Base-by-base conservation (phyloP, 2,797 vertebrate species). In the Coreius guichenoti region DNA sequence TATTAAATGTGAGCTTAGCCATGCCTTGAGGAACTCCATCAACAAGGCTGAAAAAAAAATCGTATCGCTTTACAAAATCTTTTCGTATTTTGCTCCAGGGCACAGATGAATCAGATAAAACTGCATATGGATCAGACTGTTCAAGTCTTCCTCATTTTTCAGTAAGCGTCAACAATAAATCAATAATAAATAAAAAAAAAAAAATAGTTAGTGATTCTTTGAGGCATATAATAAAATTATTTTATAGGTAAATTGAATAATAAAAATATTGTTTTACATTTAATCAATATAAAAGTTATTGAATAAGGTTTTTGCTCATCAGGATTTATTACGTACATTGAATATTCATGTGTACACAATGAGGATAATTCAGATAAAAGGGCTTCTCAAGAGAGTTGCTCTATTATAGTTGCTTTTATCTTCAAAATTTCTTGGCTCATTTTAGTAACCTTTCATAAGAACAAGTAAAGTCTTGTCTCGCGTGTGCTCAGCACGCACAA, bases 31-130 rank as follows among this genome's bases (percentile, higher is more conserved):
- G 12, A n/a, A 4, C 11, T 77, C 14, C n/a, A 5, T 67, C 58
- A 84, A 31, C 1, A 56, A 19, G 29, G 36, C 47, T 26, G 23
- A n/a, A 68, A 69, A 26, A 26, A 16, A n/a, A 54, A 29, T 63
- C 0, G 0, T 63, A 16, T 63, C 5, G 3, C 29, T 65, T 63
- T 8, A 16, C 13, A 31, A 31, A 65, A 36, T 47, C 3, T 61
- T 63, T 63, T 45, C 2, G 0, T 63, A 43, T 29, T 79, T 33
- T 79, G n/a, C 23, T 6, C 4, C 2, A 51, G 45, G 26, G 8
- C 72, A 65, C 58, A 13, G 54, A 63, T 63, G 31, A 63, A 45
- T 67, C 77, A 80, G 56, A 79, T 45, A 31, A 67, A 67, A 49
- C 19, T 4, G 17, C 43, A 49, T 16, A n/a, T 69, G 19, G 23